A percentile compares a stretch with the other conserved stretches of the same genome.
Evolutionary conservation across 2,113 vertebrate species (phyloP).

Genomic region (Limnothrissa miodon): DNA sequence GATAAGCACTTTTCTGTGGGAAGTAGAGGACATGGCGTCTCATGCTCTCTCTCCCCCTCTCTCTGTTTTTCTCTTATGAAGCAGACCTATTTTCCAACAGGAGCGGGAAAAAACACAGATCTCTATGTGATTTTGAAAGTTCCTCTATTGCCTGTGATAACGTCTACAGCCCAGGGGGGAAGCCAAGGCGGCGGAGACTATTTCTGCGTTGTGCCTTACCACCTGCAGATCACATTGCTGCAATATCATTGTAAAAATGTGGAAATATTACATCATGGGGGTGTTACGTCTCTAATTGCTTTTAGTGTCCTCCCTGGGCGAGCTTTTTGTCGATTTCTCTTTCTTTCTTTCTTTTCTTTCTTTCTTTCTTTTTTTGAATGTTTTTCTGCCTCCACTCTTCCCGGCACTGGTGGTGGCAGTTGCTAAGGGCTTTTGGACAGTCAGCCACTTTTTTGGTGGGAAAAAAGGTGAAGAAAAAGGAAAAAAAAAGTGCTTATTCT

Average conservation of each 20-base stretch:
- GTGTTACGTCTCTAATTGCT: conserved; percentile 30
- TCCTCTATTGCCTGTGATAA: conserved; percentile 30
- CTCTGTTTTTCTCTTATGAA: not conserved
- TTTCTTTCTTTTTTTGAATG: not conserved
- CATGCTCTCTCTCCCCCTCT: not conserved
- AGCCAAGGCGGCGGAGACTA: not conserved
- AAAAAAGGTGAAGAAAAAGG: not conserved
- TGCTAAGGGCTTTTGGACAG: conserved; percentile 17
- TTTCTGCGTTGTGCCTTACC: conserved; percentile 2
- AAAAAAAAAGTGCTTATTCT: not conserved
- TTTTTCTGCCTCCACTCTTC: not conserved
- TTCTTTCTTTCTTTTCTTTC: too few species aligned
- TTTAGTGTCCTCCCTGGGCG: not conserved
- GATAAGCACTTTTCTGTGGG: not conserved
- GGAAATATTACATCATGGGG: conserved; percentile 58
- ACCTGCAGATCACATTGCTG: conserved; percentile 38
- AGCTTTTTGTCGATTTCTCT: not conserved
- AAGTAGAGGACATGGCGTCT: not conserved
- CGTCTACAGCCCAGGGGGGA: conserved; percentile 25
- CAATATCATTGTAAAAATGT: conserved; percentile 59
- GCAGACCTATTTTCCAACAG: not conserved
- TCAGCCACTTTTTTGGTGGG: conserved; percentile 15
- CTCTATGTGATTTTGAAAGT: conserved; percentile 31
- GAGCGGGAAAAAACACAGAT: conserved; percentile 30
- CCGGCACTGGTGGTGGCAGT: conserved; percentile 11